Conservation (phyloP, 1,140 invertebrate species). For the Drosophila malerkotliana region DNA sequence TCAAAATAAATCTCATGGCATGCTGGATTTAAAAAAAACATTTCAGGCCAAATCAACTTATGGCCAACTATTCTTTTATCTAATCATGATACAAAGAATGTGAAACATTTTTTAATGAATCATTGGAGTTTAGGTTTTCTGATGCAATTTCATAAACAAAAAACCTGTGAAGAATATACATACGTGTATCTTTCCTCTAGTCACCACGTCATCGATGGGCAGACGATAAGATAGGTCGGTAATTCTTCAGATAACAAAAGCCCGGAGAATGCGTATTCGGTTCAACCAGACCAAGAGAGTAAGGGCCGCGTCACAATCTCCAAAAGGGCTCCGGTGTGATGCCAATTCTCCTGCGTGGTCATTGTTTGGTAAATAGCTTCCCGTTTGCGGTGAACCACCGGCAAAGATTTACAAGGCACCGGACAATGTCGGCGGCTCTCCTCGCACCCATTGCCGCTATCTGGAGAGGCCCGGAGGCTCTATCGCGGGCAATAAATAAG, state of each 20-base stretch:
- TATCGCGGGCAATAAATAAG: constrained; percentile 24
- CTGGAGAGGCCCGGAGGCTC: constrained; percentile 28
- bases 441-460: constrained; percentile 14
- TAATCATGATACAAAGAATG: too few relatives aligned
- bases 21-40: too few relatives aligned
- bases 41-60: too few relatives aligned
- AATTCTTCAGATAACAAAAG: neutral
- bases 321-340: neutral
- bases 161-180: neutral
- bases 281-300: neutral
- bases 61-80: too few relatives aligned
- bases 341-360: neutral
- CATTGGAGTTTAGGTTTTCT: neutral
- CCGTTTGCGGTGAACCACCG: constrained; percentile 34
- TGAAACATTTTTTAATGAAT: neutral
- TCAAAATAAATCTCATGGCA: neutral
- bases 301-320: neutral
- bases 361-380: constrained; percentile 10
- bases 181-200: constrained; percentile 18
- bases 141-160: constrained; percentile 12
- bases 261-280: too few relatives aligned
- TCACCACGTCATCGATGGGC: constrained; percentile 24
- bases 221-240: constrained; percentile 11
- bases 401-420: constrained; percentile 36
- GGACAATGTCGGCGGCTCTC: neutral